These are phyloP conservation scores for Scytalopus superciliaris DNA, from an alignment of 2,113 vertebrate species.

Conservation along the genomic window DNA sequence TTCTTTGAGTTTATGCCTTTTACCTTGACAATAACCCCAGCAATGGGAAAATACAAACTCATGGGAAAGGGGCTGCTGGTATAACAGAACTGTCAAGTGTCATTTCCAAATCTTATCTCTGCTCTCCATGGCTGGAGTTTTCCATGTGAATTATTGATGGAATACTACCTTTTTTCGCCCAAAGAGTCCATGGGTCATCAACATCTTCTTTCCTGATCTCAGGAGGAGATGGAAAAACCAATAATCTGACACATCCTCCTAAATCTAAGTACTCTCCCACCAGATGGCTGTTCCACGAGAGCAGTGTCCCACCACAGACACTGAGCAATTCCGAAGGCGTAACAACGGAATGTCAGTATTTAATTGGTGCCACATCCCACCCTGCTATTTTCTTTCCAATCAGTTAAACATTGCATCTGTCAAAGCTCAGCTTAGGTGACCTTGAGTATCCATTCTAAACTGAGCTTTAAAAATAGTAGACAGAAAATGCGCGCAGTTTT, in stretches of 20 bases:
- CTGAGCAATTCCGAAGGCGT: neutral
- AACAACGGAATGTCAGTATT: neutral
- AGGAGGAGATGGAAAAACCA: neutral
- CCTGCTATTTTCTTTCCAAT: neutral
- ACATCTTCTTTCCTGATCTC: neutral
- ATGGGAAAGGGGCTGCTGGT: neutral
- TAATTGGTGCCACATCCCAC: neutral
- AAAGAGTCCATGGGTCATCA: neutral
- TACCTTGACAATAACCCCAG: neutral
- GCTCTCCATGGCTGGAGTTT: neutral
- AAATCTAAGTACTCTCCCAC: neutral
- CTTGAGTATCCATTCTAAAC: neutral
- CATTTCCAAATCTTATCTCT: slow-evolving; percentile 12
- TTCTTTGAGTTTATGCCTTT: neutral
- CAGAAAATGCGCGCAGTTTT: neutral
- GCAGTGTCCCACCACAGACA: neutral
- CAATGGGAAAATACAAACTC: neutral
- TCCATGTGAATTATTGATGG: neutral
- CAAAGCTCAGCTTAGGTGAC: slow-evolving; percentile 26
- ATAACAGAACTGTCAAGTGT: neutral
- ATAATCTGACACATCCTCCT: neutral
- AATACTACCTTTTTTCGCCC: neutral
- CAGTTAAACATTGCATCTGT: neutral
- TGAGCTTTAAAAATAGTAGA: slow-evolving; percentile 19
- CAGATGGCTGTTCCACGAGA: slow-evolving; percentile 14